phyloP scores from a whole-genome alignment of 2,888 invertebrate species.

The Anoplius nigerrimus region DNA sequence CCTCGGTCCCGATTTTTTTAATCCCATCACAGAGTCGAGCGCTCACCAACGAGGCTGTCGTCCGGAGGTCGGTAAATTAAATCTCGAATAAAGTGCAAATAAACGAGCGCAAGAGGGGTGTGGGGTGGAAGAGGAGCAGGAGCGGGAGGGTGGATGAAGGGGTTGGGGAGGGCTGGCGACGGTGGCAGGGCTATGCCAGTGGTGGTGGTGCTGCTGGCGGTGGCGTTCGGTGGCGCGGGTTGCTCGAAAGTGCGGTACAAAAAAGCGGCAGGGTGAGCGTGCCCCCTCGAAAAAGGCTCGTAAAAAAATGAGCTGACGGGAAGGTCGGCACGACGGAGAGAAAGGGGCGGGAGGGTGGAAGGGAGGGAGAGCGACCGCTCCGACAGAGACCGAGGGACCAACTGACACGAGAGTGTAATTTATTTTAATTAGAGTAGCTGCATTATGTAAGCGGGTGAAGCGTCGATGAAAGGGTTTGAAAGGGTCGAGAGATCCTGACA shows the following conservation, averaged over 20 bases:
- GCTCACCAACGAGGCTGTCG: conserved; percentile 58
- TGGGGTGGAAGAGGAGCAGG: conserved; percentile 29
- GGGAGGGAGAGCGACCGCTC: conserved; percentile 24
- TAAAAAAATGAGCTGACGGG: conserved; percentile 21
- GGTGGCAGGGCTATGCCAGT: conserved; percentile 18
- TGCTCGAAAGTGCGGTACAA: conserved; percentile 61
- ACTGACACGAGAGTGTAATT: conserved; percentile 67
- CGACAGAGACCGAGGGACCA: conserved; percentile 54
- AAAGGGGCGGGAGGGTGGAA: conserved; percentile 17
- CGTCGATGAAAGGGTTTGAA: conserved; percentile 68
- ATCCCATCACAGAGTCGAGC: conserved; percentile 63
- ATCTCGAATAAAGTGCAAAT: conserved; percentile 74
- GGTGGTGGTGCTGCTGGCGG: too few species aligned
- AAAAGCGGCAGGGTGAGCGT: conserved; percentile 43
- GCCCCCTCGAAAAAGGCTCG: conserved; percentile 39
- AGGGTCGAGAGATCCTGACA: conserved; percentile 63
- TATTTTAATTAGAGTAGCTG: conserved; percentile 74
- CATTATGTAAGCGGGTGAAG: conserved; percentile 71
- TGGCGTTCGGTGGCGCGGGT: conserved; percentile 42
- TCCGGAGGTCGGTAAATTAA: conserved; percentile 72
- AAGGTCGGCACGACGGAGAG: conserved; percentile 21
- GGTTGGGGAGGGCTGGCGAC: conserved; percentile 43
- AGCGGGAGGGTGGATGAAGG: conserved; percentile 15
- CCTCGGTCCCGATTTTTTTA: conserved; percentile 54
- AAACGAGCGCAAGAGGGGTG: conserved; percentile 61